These are phyloP conservation scores for Trissolcus basalis DNA, from an alignment of 1,140 invertebrate genomes.

Conservation along the genomic window DNA sequence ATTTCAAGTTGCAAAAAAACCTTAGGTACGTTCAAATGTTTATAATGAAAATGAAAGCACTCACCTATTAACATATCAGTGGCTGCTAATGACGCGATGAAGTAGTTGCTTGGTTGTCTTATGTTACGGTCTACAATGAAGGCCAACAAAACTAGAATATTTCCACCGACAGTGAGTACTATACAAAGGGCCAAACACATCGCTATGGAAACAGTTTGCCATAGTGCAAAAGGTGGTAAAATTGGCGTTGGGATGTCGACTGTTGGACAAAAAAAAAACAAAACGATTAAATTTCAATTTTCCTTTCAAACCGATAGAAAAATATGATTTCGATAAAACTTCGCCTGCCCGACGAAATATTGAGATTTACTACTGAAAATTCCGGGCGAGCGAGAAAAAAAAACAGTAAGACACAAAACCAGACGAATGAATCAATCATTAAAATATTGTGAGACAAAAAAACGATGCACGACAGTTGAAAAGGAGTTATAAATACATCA, in stretches of 20 bases:
- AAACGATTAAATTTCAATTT: background rate
- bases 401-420: too few species aligned
- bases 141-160: constrained; percentile 95
- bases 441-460: constrained; percentile 9
- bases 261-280: constrained; percentile 26
- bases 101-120: constrained; percentile 99
- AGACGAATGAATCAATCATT: too few species aligned
- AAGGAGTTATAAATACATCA: constrained; percentile 6
- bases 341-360: background rate
- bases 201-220: constrained; percentile 95
- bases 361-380: background rate
- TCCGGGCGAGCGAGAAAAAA: too few species aligned
- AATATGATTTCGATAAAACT: too few species aligned
- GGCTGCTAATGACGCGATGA: constrained; percentile 98
- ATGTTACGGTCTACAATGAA: constrained; percentile 98
- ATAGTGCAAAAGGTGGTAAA: constrained; percentile 90
- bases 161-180: constrained; percentile 94
- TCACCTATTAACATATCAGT: constrained; percentile 98
- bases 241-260: constrained; percentile 76
- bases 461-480: background rate
- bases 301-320: too few species aligned
- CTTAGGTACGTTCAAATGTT: too few species aligned
- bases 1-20: too few species aligned
- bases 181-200: constrained; percentile 91
- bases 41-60: constrained; percentile 47